Base-by-base conservation (phyloP, 64 coral and sea anemone genomes). In the Montipora capricornis region DNA sequence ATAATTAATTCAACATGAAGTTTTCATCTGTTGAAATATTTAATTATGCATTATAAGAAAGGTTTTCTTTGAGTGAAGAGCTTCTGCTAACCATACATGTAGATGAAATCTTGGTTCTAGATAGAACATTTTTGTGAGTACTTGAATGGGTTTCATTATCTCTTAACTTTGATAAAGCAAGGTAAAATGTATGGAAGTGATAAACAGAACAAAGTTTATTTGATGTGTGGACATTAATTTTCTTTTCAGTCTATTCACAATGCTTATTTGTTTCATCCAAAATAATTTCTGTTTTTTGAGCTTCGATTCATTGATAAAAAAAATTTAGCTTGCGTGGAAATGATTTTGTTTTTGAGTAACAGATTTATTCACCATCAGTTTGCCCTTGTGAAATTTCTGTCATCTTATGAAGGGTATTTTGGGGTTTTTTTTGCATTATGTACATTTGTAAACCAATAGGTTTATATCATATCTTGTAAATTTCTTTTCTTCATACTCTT, bases 21-120 rank as follows among this genome's bases (percentile, higher is more conserved):
- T 16, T 85, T 85, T 85, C 47, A 62, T 71, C 11, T 9, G 4
- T 70, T 26, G 37, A 68, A 8, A 70, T 49, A 51, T 44, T 85
- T 47, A 85, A 85, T 85, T 69, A 85, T 85, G 20, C 82, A 85
- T 85, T 12, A 50, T n/a, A 20, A 49, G 19, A 67, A 19, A 85
- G 66, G 4, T 17, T 62, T 69, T 85, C 82, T 68, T 85, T 71
- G 62, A 85, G 44, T 71, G 82, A 85, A 85, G 48, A 57, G 44
- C 61, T 71, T 85, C 29, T 19, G 13, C 16, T 17, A 29, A 62
- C 53, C 37, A 37, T 37, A 37, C 37, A 37, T 37, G 8, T 62
- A 20, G n/a, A 14, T 82, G 57, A 59, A 82, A 5, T 61, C 9
- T 61, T 61, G 6, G 6, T 70, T 45, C 8, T 85, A 9, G 22